Conservation (phyloP, 2,888 invertebrate species). For the Orthosia gothica region DNA sequence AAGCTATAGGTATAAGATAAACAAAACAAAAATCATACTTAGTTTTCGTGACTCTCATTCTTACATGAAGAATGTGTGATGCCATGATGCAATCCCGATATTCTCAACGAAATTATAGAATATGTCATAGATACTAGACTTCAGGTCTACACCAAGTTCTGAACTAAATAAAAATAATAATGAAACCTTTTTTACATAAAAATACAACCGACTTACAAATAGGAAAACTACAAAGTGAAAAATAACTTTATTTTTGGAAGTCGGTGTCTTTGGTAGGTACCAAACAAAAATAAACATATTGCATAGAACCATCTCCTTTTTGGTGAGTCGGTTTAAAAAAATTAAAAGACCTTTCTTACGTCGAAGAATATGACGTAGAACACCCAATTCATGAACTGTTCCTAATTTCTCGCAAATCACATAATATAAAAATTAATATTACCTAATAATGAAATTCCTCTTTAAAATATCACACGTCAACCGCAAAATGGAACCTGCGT, state of each 20-base stretch:
- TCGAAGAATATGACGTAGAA: not conserved
- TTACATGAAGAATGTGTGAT: not conserved
- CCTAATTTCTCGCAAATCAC: not conserved
- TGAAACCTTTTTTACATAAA: too few species aligned
- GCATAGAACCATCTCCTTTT: too few species aligned
- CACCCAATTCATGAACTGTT: not conserved
- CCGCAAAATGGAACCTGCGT: constrained; percentile 41
- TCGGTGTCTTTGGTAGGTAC: too few species aligned
- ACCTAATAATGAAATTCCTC: constrained; percentile 27
- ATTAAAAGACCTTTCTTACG: not conserved
- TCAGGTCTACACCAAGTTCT: not conserved
- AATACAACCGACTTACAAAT: too few species aligned
- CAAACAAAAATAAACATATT: too few species aligned
- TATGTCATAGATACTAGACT: not conserved
- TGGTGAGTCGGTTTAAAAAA: not conserved
- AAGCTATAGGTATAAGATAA: too few species aligned
- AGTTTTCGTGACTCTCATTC: not conserved
- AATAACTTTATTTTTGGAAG: too few species aligned
- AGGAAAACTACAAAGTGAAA: too few species aligned
- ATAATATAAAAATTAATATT: not conserved
- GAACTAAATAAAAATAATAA: not conserved
- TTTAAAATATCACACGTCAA: constrained; percentile 38
- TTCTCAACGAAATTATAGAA: not conserved
- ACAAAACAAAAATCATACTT: too few species aligned
- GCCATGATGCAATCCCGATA: not conserved